Base-by-base conservation (phyloP, 2,113 vertebrate species). In the Corythaeola cristata region DNA sequence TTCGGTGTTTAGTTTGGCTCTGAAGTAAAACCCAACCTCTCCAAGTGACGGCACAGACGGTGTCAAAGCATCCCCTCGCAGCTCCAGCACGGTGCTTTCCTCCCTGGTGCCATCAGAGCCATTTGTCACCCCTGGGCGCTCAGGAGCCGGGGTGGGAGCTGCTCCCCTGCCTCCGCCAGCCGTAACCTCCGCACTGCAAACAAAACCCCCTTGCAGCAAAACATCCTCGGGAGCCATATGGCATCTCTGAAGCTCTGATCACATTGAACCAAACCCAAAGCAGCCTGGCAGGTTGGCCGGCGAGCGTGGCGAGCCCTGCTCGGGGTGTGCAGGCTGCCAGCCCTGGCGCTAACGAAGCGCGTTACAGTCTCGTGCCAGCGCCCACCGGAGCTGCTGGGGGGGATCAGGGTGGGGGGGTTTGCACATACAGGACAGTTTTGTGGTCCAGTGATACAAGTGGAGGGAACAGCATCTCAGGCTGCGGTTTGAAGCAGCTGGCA, bases 261-360 rank as follows among this genome's bases (percentile, higher is more conserved):
- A 5, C 27, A 30, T 2, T 21, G 71, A 90, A 75, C 4, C 15
- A 67, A 85, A 28, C 87, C 71, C 79, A 75, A 2, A 72, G 84
- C 87, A 90, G 92, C 83, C 66, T 20, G 1, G 86, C 93, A 88
- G 82, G 85, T 56, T 74, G 74, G n/a, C n/a, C 50, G 68, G 39
- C 3, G 39, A 77, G 86, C 60, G 0, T 0, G 10, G 60, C 0
- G 21, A 88, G 78, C 30, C 60, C 83, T 79, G 66, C 50, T 16
- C 13, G 4, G 41, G 39, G 53, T 0, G 1, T 33, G 47, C 35
- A 66, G 53, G 59, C 28, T 76, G 82, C 69, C 73, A 56, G 55
- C 44, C 44, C 0, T 0, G 12, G 39, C 1, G 0, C 3, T 63
- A 35, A 26, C 10, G 14, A 5, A 47, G 44, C 0, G 2, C 4